A percentile compares a stretch with the other conserved stretches of the same genome.
Evolutionary conservation across 2,888 invertebrate genomes (phyloP).

Genomic region (Rotaria macrura): DNA sequence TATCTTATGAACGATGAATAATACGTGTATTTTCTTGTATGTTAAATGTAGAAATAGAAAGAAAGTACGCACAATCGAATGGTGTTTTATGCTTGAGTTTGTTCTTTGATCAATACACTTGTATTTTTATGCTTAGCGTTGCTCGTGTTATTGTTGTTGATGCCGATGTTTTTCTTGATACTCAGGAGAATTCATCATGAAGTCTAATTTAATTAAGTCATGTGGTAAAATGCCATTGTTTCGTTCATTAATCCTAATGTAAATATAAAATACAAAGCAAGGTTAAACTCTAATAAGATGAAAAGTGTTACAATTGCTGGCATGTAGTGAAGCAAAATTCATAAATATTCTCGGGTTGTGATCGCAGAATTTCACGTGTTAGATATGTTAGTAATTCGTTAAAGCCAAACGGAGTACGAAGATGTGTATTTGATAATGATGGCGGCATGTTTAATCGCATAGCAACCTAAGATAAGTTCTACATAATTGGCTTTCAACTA

Average conservation of each 20-base stretch:
- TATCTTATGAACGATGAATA: neutral
- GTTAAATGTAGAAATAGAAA: neutral
- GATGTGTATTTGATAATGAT: conserved; percentile 39
- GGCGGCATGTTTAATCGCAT: conserved; percentile 9
- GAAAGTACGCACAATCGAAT: neutral
- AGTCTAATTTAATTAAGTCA: conserved; percentile 17
- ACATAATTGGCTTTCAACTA: neutral
- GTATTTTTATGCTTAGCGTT: neutral
- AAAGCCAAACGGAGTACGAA: conserved; percentile 50
- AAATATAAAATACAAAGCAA: neutral
- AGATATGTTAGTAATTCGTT: conserved; percentile 49
- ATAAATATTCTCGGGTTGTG: conserved; percentile 47
- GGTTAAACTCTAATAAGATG: neutral
- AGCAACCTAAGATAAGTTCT: neutral
- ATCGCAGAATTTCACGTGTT: conserved; percentile 48
- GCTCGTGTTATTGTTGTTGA: too few relatives aligned
- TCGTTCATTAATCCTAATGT: neutral
- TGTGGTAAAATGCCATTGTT: neutral
- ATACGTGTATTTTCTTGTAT: neutral
- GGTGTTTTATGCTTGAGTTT: neutral
- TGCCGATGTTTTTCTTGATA: too few relatives aligned
- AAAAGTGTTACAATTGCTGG: neutral
- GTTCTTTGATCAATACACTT: neutral
- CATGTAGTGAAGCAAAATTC: conserved; percentile 39
- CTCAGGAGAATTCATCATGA: neutral